These are phyloP conservation scores for Apotomis betuletana DNA, from an alignment of 2,888 invertebrate species.

Conservation along the genomic window DNA sequence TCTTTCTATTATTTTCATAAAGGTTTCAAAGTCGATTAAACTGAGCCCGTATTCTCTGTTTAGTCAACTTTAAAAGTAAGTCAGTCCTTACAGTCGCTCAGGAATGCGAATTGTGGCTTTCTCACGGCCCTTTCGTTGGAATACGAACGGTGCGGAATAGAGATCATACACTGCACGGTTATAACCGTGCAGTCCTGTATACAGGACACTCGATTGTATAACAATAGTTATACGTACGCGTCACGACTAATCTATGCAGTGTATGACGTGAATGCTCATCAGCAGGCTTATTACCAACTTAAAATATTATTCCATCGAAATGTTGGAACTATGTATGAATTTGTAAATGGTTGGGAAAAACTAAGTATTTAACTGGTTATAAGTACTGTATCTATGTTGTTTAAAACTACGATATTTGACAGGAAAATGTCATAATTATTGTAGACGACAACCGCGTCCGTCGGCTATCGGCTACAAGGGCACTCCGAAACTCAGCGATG, in stretches of 20 bases:
- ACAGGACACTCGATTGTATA: not conserved
- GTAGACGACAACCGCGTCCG: too few species aligned
- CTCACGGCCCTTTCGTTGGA: slow-evolving; percentile 68
- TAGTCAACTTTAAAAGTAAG: not conserved
- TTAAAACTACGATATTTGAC: too few species aligned
- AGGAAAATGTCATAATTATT: too few species aligned
- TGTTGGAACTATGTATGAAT: not conserved
- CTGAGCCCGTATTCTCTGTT: too few species aligned
- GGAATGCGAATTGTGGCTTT: slow-evolving; percentile 58
- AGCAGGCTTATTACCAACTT: not conserved
- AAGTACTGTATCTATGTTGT: too few species aligned
- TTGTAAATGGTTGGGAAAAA: not conserved
- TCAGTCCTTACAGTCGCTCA: not conserved
- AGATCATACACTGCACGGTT: slow-evolving; percentile 16
- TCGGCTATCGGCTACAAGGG: too few species aligned
- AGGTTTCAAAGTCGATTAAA: too few species aligned
- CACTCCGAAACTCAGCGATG: too few species aligned
- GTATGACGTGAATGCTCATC: not conserved
- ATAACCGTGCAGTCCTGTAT: too few species aligned
- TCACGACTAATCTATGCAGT: not conserved
- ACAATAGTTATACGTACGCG: not conserved
- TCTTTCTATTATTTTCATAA: too few species aligned
- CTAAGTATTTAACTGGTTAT: not conserved
- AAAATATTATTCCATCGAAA: not conserved
- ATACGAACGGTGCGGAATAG: slow-evolving; percentile 52